phyloP scores from a whole-genome alignment of 2,113 vertebrate species.

The Litocranius walleri region DNA sequence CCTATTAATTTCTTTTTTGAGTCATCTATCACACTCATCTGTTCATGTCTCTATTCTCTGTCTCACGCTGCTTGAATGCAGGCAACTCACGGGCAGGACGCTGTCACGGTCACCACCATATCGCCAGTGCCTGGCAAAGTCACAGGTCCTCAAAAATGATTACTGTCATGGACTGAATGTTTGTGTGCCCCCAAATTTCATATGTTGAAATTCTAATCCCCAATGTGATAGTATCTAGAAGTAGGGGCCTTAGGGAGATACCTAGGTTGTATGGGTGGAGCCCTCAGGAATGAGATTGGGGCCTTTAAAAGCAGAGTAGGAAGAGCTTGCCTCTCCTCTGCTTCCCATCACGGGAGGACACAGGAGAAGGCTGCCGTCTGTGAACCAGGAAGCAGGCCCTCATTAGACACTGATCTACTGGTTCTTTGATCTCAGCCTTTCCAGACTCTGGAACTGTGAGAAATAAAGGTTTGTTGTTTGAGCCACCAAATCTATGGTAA shows the following conservation, averaged over 20 bases:
- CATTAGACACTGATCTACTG: background rate
- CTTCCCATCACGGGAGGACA: background rate
- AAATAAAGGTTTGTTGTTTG: background rate
- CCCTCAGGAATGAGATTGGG: background rate
- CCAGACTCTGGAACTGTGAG: background rate
- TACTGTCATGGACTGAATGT: background rate
- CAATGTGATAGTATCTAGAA: background rate
- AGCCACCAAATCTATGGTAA: background rate
- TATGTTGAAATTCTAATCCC: background rate
- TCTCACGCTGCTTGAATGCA: background rate
- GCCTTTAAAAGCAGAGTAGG: background rate
- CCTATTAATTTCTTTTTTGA: background rate
- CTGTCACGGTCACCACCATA: fast-evolving
- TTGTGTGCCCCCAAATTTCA: background rate
- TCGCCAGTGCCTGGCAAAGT: background rate
- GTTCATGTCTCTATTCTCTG: background rate
- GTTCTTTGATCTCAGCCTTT: background rate
- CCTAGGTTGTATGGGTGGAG: background rate
- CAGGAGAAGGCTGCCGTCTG: background rate
- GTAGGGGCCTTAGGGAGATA: background rate
- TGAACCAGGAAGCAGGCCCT: background rate
- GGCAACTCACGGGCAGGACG: background rate
- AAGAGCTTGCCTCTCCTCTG: background rate
- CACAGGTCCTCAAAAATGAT: background rate
- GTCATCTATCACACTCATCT: background rate